Conservation (phyloP, 1,140 invertebrate genomes). For the Lucilia cuprina region DNA sequence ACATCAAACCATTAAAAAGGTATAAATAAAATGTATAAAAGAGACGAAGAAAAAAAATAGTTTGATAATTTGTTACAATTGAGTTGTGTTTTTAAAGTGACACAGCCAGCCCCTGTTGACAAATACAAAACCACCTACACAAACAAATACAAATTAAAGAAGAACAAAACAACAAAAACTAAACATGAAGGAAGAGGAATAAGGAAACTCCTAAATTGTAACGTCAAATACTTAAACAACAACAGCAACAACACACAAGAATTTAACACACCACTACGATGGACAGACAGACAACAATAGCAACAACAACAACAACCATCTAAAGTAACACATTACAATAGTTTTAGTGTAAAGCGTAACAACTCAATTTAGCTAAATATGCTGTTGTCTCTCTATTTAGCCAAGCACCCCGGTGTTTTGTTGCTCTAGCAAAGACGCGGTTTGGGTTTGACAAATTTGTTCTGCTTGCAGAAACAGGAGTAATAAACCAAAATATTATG, state of each 20-base stretch:
- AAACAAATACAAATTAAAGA: background rate
- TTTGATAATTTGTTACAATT: slow-evolving; percentile 12
- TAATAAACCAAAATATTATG: slow-evolving; percentile 35
- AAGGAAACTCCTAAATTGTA: slow-evolving; percentile 22
- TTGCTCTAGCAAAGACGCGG: background rate
- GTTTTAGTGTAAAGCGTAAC: slow-evolving; percentile 4
- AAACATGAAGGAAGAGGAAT: background rate
- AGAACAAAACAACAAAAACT: background rate
- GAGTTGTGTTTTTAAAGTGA: background rate
- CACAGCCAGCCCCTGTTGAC: slow-evolving; percentile 6
- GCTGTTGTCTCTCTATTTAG: background rate
- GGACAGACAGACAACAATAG: background rate
- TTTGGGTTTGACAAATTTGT: slow-evolving; percentile 28
- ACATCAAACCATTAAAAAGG: background rate
- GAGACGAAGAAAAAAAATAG: background rate
- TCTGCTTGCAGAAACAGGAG: slow-evolving; percentile 31
- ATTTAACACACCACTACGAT: background rate
- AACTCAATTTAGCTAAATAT: slow-evolving; percentile 28
- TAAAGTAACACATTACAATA: background rate
- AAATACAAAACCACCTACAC: slow-evolving; percentile 19
- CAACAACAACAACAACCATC: background rate
- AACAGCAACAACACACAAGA: no score
- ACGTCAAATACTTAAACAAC: background rate
- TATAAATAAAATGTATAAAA: background rate
- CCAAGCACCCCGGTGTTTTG: background rate